Percentiles rank a stretch among this genome's conserved stretches.
Evolutionary conservation across 2,888 invertebrate species (phyloP).

Genomic region (Entomobrya multifasciata): DNA sequence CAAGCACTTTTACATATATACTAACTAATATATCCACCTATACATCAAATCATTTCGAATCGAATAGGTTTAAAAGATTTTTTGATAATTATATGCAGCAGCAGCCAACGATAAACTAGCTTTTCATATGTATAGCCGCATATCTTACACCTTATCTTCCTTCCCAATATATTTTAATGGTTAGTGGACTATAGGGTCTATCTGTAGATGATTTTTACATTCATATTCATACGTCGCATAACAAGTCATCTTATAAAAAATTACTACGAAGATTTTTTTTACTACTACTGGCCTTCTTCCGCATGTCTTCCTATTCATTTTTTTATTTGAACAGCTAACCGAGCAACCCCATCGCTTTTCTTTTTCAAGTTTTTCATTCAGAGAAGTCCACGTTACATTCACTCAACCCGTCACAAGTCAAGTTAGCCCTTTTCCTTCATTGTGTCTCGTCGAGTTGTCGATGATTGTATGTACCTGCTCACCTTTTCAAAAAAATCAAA

Average conservation of each 20-base stretch:
- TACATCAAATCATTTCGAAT: constrained; percentile 28
- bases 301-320: constrained; percentile 34
- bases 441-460: too few species aligned
- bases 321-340: too few species aligned
- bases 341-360: too few species aligned
- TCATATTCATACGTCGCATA: too few species aligned
- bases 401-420: neutral
- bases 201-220: too few species aligned
- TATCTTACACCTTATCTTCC: neutral
- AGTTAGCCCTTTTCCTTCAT: too few species aligned
- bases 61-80: neutral
- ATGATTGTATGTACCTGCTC: too few species aligned
- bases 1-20: too few species aligned
- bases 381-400: neutral
- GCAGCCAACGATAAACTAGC: neutral
- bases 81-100: constrained; percentile 15
- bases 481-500: too few species aligned
- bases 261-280: neutral
- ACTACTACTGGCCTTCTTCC: constrained; percentile 23
- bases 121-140: neutral
- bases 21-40: too few species aligned
- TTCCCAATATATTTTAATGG: neutral
- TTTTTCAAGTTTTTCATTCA: too few species aligned
- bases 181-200: neutral
- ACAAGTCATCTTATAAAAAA: neutral